These are phyloP conservation scores for Bagarius yarrelli DNA, from an alignment of 2,113 vertebrate genomes.

Conservation along the genomic window DNA sequence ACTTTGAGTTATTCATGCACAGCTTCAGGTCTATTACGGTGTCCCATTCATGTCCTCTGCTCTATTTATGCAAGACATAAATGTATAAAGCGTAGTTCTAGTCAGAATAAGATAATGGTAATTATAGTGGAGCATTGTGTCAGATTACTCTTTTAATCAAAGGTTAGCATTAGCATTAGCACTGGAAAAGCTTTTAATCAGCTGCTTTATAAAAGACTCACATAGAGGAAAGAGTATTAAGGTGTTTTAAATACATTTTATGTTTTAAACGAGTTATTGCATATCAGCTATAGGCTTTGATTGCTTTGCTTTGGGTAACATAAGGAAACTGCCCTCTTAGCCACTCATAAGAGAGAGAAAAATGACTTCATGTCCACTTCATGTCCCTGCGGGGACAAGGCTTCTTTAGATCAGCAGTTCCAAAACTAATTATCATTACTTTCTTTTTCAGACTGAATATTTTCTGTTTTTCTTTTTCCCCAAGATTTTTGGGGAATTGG, in stretches of 20 bases:
- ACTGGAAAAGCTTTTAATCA: too few relatives aligned
- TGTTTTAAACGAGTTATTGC: not conserved
- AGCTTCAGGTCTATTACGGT: not conserved
- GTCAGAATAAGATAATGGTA: constrained; percentile 9
- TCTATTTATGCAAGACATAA: not conserved
- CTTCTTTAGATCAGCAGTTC: constrained; percentile 57
- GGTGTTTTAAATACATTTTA: constrained; percentile 17
- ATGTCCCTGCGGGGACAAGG: constrained; percentile 46
- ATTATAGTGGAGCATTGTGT: constrained; percentile 28
- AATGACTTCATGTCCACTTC: constrained; percentile 48
- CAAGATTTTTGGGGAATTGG: too few relatives aligned
- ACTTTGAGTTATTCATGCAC: not conserved
- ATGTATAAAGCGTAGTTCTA: not conserved
- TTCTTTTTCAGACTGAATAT: too few relatives aligned
- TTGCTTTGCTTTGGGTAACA: not conserved
- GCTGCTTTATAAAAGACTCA: constrained; percentile 21
- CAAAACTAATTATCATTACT: constrained; percentile 48
- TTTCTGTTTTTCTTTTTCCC: too few relatives aligned
- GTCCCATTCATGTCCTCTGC: not conserved
- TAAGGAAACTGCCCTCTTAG: constrained; percentile 41
- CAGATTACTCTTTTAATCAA: constrained; percentile 25
- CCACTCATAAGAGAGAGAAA: constrained; percentile 43
- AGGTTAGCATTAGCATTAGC: not conserved
- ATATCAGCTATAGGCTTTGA: not conserved
- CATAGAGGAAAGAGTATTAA: constrained; percentile 8